Evolutionary conservation across 2,797 vertebrate genomes (phyloP).

Genomic region (Sebastes itinus): DNA sequence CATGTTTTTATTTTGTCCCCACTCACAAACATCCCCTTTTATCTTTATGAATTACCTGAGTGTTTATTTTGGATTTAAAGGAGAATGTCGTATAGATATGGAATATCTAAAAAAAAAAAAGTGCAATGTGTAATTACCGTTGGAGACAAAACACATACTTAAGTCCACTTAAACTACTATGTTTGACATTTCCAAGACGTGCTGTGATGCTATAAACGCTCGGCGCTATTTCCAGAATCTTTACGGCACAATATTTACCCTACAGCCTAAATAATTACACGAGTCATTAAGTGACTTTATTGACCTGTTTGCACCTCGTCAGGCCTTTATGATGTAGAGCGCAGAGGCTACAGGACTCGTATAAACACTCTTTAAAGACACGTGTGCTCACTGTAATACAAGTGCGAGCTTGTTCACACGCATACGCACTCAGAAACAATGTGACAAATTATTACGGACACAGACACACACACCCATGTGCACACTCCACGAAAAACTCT

Average conservation of each 20-base stretch:
- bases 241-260: constrained; percentile 56
- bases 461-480: constrained; percentile 53
- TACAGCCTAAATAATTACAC: constrained; percentile 62
- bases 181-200: constrained; percentile 48
- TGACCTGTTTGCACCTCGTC: constrained; percentile 64
- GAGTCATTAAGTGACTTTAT: constrained; percentile 67
- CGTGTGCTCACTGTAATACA: constrained; percentile 35
- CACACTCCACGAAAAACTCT: constrained; percentile 49
- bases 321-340: constrained; percentile 39
- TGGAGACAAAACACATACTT: constrained; percentile 65
- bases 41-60: constrained; percentile 45
- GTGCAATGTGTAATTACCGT: constrained; percentile 63
- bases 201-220: constrained; percentile 53
- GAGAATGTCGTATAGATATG: constrained; percentile 26
- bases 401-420: constrained; percentile 52
- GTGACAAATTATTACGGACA: constrained; percentile 34
- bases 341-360: background rate
- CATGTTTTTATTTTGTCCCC: constrained; percentile 74
- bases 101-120: constrained; percentile 31
- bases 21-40: constrained; percentile 37
- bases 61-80: constrained; percentile 40
- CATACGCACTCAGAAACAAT: constrained; percentile 25
- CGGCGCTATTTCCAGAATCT: constrained; percentile 44
- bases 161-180: constrained; percentile 57
- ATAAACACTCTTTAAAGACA: constrained; percentile 23